Evolutionary conservation across 1,140 invertebrate genomes (phyloP).

Genomic region (Phymorhynchus buccinoides): DNA sequence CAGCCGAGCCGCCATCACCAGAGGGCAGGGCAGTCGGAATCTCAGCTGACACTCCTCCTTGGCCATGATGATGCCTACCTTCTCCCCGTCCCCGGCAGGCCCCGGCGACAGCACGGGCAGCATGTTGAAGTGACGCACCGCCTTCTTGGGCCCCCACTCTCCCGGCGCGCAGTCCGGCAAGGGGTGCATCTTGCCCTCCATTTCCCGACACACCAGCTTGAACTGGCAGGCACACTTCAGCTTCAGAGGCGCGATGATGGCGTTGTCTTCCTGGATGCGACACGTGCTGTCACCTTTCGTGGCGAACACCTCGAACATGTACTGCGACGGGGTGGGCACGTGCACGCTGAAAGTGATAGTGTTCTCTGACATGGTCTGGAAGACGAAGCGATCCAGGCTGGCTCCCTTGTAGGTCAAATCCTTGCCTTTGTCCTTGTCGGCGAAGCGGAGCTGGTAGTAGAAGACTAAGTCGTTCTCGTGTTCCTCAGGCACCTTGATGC

Average conservation of each 20-base stretch:
- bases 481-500: constrained; percentile 68
- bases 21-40: constrained; percentile 94
- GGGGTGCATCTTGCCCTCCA: constrained; percentile 94
- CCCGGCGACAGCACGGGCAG: constrained; percentile 72
- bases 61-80: constrained; percentile 68
- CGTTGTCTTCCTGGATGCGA: constrained; percentile 59
- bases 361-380: constrained; percentile 82
- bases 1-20: constrained; percentile 98
- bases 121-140: constrained; percentile 83
- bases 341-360: constrained; percentile 85
- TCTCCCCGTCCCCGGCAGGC: constrained; percentile 52
- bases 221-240: constrained; percentile 99
- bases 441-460: constrained; percentile 72
- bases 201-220: constrained; percentile 94
- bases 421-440: constrained; percentile 73
- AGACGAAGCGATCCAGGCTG: constrained; percentile 96
- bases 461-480: constrained; percentile 72
- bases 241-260: constrained; percentile 84
- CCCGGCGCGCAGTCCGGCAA: constrained; percentile 98
- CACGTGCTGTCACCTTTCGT: constrained; percentile 85
- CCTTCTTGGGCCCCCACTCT: constrained; percentile 99
- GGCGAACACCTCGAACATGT: constrained; percentile 97
- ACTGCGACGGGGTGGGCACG: constrained; percentile 91
- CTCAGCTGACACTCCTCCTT: constrained; percentile 86
- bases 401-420: constrained; percentile 90